Evolutionary conservation across 2,888 invertebrate species (phyloP), one percentile per base, ranked within the genome.

Genomic region (Flexamia atlantica): DNA sequence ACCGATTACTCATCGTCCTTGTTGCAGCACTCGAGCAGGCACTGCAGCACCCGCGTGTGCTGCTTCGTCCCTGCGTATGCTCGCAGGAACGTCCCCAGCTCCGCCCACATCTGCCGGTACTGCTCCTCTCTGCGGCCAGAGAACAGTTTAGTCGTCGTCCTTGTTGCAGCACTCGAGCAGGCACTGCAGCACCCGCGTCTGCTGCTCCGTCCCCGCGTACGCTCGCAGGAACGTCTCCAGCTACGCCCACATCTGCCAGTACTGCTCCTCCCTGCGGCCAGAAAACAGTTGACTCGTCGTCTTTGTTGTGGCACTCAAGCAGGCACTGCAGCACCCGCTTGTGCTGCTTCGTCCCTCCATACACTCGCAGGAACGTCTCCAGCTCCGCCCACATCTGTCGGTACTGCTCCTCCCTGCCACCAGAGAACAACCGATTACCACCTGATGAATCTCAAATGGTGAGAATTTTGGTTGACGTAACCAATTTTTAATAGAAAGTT

Each of bases 231-330:
- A 92, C 14, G 94, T 94, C 89, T 98, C 98, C 74, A 98, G 90
- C 89, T 99, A 98, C 40, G 93, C 93, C 96, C 98, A 99, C 89
- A 98, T 93, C 36, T 96, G 93, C 70, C 96, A 94, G 91, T 98
- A 98, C 88, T 97, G 97, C 88, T 98, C 98, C 88, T 98, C 97
- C 86, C 92, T 91, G 87, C 53, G 14, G 17, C 12, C 46, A 46
- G 5, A 46, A 2, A 40, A 40, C 40, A 40, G 12, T 12, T 40
- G 12, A n/a, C n/a, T n/a, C n/a, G n/a, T n/a, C n/a, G n/a, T n/a
- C n/a, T n/a, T n/a, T n/a, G n/a, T n/a, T n/a, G 83, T 93, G 92
- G 87, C 95, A 95, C 88, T 98, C 98, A 30, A 96, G 91, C 68
- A 98, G 91, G 89, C 96, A 97, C 76, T 95, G 94, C 70, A 97